These are phyloP conservation scores for Malacosoma neustria DNA, from an alignment of 2,888 invertebrate species.

Conservation along the genomic window DNA sequence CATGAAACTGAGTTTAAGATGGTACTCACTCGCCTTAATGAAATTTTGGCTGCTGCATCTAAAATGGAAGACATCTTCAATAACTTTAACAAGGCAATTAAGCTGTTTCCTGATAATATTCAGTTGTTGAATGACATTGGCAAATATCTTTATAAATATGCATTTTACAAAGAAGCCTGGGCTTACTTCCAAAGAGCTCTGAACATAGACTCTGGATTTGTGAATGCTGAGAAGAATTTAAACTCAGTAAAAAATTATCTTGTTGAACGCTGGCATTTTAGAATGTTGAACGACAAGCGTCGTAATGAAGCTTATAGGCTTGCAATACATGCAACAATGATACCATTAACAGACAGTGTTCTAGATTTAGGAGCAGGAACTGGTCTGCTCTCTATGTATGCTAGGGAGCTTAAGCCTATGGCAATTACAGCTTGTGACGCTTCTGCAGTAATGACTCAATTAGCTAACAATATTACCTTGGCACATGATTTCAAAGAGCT, in stretches of 20 bases:
- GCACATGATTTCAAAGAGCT: conserved; percentile 69
- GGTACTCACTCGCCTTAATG: conserved; percentile 30
- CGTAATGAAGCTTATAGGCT: conserved; percentile 79
- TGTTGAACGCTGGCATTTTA: conserved; percentile 87
- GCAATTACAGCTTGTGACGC: conserved; percentile 80
- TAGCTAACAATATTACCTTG: conserved; percentile 63
- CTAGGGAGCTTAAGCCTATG: conserved; percentile 67
- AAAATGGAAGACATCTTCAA: conserved; percentile 41
- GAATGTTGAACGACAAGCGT: conserved; percentile 84
- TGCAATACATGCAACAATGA: conserved; percentile 76
- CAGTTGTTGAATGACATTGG: conserved; percentile 50
- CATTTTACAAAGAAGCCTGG: conserved; percentile 72
- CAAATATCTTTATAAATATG: conserved; percentile 62
- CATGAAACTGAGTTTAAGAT: conserved; percentile 40
- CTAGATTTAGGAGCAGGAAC: conserved; percentile 87
- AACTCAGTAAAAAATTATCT: conserved; percentile 80
- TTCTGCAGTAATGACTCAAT: conserved; percentile 76
- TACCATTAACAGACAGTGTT: conserved; percentile 60
- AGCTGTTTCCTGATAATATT: conserved; percentile 35
- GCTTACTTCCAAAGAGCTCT: conserved; percentile 72
- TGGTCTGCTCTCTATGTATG: conserved; percentile 82
- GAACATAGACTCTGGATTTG: conserved; percentile 57
- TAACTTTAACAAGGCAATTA: conserved; percentile 37
- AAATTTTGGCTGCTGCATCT: conserved; percentile 22
- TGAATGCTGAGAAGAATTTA: conserved; percentile 78